phyloP scores from a whole-genome alignment of 2,113 vertebrate species.

The Silurus glanis region DNA sequence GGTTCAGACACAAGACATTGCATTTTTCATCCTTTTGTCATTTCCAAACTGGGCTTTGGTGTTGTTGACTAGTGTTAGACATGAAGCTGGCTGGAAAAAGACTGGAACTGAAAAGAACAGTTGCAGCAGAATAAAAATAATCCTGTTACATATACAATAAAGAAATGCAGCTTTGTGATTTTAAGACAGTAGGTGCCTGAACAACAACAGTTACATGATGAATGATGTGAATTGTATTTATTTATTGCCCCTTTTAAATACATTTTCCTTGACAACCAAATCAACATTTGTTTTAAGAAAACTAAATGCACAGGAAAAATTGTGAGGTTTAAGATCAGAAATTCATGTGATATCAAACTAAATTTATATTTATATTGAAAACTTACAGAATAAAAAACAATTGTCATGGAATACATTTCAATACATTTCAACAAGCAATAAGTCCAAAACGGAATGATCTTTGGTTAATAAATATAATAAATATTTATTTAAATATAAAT shows the following conservation, averaged over 20 bases:
- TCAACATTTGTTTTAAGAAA: background rate
- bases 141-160: background rate
- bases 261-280: background rate
- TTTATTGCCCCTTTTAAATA: background rate
- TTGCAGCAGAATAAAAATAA: background rate
- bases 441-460: background rate
- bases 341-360: background rate
- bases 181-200: background rate
- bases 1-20: constrained; percentile 41
- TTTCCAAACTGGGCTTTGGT: constrained; percentile 21
- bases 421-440: background rate
- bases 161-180: background rate
- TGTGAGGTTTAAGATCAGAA: background rate
- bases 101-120: background rate
- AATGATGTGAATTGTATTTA: background rate
- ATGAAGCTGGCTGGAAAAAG: constrained; percentile 5
- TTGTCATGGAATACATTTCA: background rate
- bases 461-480: background rate
- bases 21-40: constrained; percentile 42
- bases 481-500: background rate
- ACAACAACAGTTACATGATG: background rate
- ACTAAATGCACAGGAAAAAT: background rate
- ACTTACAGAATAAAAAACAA: background rate
- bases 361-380: background rate
- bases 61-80: constrained; percentile 34